Base-by-base conservation (phyloP, 2,113 vertebrate genomes). In the Sander lucioperca region DNA sequence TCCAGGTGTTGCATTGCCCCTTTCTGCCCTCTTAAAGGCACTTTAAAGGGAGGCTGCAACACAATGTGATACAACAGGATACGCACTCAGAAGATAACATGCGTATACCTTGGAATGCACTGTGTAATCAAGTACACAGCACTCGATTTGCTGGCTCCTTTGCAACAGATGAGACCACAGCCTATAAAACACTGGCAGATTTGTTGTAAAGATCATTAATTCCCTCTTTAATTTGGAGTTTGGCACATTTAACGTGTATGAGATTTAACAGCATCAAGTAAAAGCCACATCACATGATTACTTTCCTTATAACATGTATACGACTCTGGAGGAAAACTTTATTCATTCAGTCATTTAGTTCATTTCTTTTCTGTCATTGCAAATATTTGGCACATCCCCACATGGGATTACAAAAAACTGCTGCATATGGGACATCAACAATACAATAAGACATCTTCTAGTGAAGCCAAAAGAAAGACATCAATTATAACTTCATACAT, bases 1-100 rank as follows among this genome's bases (percentile, higher is more conserved):
- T 88, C 67, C 82, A 90, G 91, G 89, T 92, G 94, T 85, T 92
- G 53, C 70, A 23, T 19, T 63, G 79, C 76, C 73, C 64, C 84
- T 54, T 78, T 64, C 78, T 68, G 69, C 39, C 21, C 39, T 79
- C 69, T 61, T 59, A 68, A 78, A 86, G 80, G 63, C 53, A 62
- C 73, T 86, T 83, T n/a, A n/a, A n/a, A 73, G 56, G 64, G 80
- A 74, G 62, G 53, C 56, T 80, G 75, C 30, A 74, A 8, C 53
- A 30, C 62, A 67, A 54, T 74, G 39, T 13, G 56, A 74, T 65
- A 53, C 48, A 70, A 25, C 13, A 72, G 53, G 16, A 78, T 33
- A 13, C 14, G 13, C 65, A 45, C 58, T 70, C 47, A 30, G 62
- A 48, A 15, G 51, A 64, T 18, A 27, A 62, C 54, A 30, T 56